Evolutionary conservation across 2,888 invertebrate genomes (phyloP), one percentile per base, ranked within the genome.

Genomic region (Lochmaea capreae): DNA sequence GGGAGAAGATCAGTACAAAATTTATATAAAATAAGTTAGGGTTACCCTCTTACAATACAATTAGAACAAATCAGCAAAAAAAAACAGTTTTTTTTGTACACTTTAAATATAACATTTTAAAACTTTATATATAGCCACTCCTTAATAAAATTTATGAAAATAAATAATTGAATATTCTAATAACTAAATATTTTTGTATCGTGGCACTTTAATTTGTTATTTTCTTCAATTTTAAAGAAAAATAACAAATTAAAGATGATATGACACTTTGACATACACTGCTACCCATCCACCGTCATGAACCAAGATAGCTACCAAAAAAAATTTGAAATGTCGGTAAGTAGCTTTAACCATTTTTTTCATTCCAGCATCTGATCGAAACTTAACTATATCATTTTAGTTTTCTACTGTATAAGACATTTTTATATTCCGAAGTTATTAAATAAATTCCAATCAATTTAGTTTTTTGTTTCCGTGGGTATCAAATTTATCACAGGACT

Each of bases 1-100:
- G 52, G 70, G 65, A 66, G 73, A 70, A 68, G 61, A 71, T 68
- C 75, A 74, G 77, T 78, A 78, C 69, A 78, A 78, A 78, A 78
- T 72, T 61, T 75, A 76, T 76, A 78, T 78, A 78, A 78, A 78
- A 78, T 75, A 78, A 78, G 70, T 67, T 71, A 72, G 65, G 2
- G 5, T 0, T 33, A 68, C 67, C 62, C 69, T 73, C 70, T 75
- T 63, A 66, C 65, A 57, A 65, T 46, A 73, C 39, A 52, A 65
- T 67, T 33, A 59, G 39, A 68, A 58, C 71, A 67, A 73, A 62
- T 72, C 63, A 71, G 73, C 67, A 59, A 61, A 68, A 61, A 68
- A 68, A 68, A 59, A 22, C 67, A 59, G n/a, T 66, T 49, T 49
- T 43, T 22, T 22, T 65, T 66, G 49, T 68, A 61, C 62, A 61